A percentile compares a stretch with the other conserved stretches of the same genome.
Evolutionary conservation across 2,113 vertebrate species (phyloP).

Genomic region (Crypturellus undulatus): DNA sequence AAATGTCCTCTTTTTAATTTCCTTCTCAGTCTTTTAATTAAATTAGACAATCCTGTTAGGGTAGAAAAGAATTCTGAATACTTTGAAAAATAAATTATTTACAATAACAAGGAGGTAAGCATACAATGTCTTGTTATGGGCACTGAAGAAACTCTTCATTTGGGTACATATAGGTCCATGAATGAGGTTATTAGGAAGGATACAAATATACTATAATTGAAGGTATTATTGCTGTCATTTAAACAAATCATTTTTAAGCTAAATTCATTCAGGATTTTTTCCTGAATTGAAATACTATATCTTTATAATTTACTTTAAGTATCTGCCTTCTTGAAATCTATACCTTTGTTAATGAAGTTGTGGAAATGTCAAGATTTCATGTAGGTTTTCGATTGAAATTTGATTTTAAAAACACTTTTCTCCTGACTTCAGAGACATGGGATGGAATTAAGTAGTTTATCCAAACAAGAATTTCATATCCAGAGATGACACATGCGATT

Average conservation of each 20-base stretch:
- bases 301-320: background rate
- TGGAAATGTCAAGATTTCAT: background rate
- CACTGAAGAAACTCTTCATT: background rate
- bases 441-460: conserved; percentile 6
- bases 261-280: background rate
- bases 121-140: background rate
- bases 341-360: background rate
- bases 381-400: conserved; percentile 29
- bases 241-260: background rate
- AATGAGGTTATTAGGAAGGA: background rate
- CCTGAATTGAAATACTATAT: background rate
- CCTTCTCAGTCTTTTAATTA: conserved; percentile 33
- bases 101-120: background rate
- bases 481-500: conserved; percentile 25
- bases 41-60: conserved; percentile 22
- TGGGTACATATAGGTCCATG: background rate
- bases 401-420: conserved; percentile 17
- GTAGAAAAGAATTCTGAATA: conserved; percentile 3
- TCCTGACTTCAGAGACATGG: background rate
- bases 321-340: conserved; percentile 4
- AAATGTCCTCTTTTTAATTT: conserved; percentile 40
- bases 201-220: background rate
- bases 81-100: background rate
- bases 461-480: conserved; percentile 28
- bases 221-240: background rate